Conservation (phyloP, 2,113 vertebrate genomes). For the Rallus limicola region DNA sequence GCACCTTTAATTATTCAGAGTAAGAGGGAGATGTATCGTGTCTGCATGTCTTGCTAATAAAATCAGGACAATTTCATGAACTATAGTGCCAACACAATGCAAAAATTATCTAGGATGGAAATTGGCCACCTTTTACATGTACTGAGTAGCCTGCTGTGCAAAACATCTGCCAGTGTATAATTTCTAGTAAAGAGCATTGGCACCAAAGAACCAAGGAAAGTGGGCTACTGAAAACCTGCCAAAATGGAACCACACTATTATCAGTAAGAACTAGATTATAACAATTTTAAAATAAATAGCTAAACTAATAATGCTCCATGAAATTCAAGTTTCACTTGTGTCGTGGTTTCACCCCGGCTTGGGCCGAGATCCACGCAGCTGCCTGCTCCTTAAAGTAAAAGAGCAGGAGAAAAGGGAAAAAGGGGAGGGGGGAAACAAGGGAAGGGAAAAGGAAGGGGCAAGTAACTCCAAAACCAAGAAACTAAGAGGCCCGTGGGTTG, state of each 20-base stretch:
- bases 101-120: background rate
- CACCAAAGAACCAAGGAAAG: background rate
- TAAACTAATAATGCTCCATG: background rate
- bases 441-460: no score
- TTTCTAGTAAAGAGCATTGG: constrained; percentile 4
- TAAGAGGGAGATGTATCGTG: background rate
- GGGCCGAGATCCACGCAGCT: no score
- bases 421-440: no score
- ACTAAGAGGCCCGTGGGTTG: no score
- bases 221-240: background rate
- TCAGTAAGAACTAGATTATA: background rate
- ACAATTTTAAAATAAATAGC: background rate
- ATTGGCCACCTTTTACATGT: background rate
- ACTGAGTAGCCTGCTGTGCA: background rate
- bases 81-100: background rate
- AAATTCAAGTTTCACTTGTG: background rate
- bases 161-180: constrained; percentile 18
- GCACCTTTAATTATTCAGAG: background rate
- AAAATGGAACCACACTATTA: background rate
- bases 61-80: background rate
- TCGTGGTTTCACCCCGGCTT: no score
- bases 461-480: no score
- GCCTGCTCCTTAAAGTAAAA: no score
- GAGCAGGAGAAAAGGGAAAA: no score
- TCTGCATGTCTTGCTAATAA: background rate